A percentile compares a stretch with the other conserved stretches of the same genome.
Conservation (phyloP, 2,113 vertebrate species). For the Scomber scombrus region DNA sequence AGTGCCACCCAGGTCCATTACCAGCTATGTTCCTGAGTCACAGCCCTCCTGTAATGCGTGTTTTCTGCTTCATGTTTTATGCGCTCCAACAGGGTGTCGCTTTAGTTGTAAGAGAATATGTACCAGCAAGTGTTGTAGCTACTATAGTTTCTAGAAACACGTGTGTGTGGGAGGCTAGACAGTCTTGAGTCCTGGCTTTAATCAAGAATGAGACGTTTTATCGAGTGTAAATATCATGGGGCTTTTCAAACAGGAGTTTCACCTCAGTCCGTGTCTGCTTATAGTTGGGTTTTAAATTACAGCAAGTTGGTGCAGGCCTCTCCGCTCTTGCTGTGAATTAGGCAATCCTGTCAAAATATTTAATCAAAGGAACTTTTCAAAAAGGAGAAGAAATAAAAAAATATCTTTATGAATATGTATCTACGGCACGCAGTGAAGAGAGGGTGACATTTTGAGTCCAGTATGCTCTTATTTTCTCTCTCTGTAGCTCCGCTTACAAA, state of each 20-base stretch:
- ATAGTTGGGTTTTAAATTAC: constrained; percentile 48
- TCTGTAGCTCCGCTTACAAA: constrained; percentile 19
- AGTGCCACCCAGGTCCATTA: too few relatives aligned
- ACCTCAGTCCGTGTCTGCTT: constrained; percentile 25
- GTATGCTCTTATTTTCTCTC: constrained; percentile 32
- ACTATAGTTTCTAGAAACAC: constrained; percentile 20
- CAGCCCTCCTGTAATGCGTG: constrained; percentile 16
- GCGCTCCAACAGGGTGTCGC: background rate
- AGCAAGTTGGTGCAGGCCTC: constrained; percentile 49
- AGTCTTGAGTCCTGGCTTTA: constrained; percentile 16
- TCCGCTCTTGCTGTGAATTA: constrained; percentile 51
- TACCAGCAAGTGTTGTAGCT: background rate
- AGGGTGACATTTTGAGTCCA: constrained; percentile 46
- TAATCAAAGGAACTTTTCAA: constrained; percentile 41
- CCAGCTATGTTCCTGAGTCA: too few relatives aligned
- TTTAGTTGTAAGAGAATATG: constrained; percentile 2
- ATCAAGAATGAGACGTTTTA: constrained; percentile 29
- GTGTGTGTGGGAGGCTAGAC: constrained; percentile 18
- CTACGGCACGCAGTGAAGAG: background rate
- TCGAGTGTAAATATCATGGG: constrained; percentile 35
- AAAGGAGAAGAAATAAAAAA: constrained; percentile 42
- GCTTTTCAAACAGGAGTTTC: constrained; percentile 34
- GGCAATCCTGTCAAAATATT: constrained; percentile 58
- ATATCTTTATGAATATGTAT: constrained; percentile 36
- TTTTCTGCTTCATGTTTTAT: background rate